A percentile compares a stretch with the other conserved stretches of the same genome.
Conservation (phyloP, 2,113 vertebrate species). For the Antennarius striatus region DNA sequence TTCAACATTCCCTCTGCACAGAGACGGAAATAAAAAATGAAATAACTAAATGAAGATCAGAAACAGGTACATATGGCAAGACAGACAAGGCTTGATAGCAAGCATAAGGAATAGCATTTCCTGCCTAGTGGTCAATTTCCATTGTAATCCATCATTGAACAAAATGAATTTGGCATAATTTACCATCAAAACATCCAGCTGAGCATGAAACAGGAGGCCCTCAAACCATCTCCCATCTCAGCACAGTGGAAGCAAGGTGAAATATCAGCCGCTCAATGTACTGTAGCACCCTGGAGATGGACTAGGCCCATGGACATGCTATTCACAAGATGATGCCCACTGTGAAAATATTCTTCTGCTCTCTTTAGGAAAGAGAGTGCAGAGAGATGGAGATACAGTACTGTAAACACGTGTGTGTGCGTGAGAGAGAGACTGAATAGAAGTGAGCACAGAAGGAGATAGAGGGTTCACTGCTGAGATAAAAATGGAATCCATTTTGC, state of each 20-base stretch:
- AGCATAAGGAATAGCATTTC: conserved; percentile 10
- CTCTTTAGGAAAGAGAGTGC: conserved; percentile 36
- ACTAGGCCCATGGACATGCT: conserved; percentile 32
- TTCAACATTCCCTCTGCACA: conserved; percentile 18
- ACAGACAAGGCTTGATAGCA: conserved; percentile 19
- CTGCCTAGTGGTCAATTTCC: conserved; percentile 40
- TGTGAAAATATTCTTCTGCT: conserved; percentile 66
- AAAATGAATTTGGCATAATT: conserved; percentile 63
- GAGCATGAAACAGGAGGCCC: conserved; percentile 68
- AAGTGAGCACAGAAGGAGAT: conserved; percentile 44
- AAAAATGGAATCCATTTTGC: conserved; percentile 79
- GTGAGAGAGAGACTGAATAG: conserved; percentile 36
- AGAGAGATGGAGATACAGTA: conserved; percentile 27
- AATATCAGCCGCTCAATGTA: conserved; percentile 57
- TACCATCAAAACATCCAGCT: conserved; percentile 68
- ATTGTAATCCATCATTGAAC: conserved; percentile 49
- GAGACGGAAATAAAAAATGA: conserved; percentile 3
- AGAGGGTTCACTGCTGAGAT: conserved; percentile 67
- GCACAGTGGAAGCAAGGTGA: conserved; percentile 48
- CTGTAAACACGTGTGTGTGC: conserved; percentile 22
- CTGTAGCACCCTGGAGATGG: conserved; percentile 56
- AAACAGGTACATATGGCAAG: conserved; percentile 11
- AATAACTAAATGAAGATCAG: neutral
- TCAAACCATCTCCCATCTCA: conserved; percentile 42
- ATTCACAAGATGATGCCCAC: conserved; percentile 54